Percentiles rank a stretch among this genome's conserved stretches.
These are phyloP conservation scores for Himalopsyche anomala DNA, from an alignment of 2,888 invertebrate species.

Conservation along the genomic window DNA sequence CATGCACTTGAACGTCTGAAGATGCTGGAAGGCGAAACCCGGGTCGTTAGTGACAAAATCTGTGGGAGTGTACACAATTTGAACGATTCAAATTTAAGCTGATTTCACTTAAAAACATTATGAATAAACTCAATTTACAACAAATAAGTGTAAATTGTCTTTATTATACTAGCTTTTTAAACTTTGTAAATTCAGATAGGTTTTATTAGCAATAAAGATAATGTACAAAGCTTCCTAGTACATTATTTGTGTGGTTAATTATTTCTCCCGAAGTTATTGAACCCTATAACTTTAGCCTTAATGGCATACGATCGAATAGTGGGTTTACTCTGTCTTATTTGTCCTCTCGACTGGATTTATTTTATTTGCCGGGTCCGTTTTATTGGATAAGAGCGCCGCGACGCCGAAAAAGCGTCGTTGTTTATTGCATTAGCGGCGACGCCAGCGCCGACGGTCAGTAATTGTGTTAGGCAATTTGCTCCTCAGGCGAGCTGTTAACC, in stretches of 20 bases:
- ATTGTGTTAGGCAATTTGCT: slow-evolving; percentile 60
- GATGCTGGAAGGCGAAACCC: too few species aligned
- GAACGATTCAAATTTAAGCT: too few species aligned
- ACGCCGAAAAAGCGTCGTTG: slow-evolving; percentile 63
- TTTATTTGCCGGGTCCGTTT: slow-evolving; percentile 63
- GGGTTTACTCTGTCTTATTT: slow-evolving; percentile 54
- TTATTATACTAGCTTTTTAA: too few species aligned
- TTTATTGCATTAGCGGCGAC: slow-evolving; percentile 65
- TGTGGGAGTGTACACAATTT: too few species aligned
- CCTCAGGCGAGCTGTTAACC: slow-evolving; percentile 20
- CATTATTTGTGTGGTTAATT: not conserved
- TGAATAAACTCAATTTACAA: too few species aligned
- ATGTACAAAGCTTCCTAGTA: too few species aligned
- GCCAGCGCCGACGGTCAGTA: slow-evolving; percentile 65
- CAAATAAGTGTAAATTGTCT: too few species aligned
- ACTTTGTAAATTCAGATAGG: too few species aligned
- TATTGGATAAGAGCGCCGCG: slow-evolving; percentile 62
- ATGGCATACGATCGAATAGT: slow-evolving; percentile 51
- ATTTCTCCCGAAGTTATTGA: slow-evolving; percentile 20
- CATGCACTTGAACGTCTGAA: too few species aligned
- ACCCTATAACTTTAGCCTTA: not conserved
- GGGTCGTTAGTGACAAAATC: too few species aligned
- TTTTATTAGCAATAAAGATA: too few species aligned
- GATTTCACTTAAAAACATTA: too few species aligned
- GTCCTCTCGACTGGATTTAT: slow-evolving; percentile 62